Base-by-base conservation (phyloP, 2,888 invertebrate species). In the Cheilosia urbana region DNA sequence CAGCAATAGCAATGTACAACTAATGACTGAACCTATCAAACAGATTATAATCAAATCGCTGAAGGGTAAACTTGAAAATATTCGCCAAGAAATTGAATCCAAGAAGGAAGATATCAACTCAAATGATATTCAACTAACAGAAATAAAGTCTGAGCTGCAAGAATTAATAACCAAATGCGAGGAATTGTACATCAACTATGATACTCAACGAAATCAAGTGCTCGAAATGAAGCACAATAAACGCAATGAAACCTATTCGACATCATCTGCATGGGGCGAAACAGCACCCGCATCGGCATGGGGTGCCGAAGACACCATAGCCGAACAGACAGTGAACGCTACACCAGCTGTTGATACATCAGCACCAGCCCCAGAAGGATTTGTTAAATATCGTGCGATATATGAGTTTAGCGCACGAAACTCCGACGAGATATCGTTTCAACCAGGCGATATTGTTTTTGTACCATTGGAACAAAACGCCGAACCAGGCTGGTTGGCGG, bases 401-500 rank as follows among this genome's bases (percentile, higher is more conserved):
- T 99, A 97, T 91, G 98, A 98, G 91, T 99, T 99, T 93, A 95
- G 95, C 11, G 98, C 98, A 0, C 94, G 99, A 66, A 98, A 98
- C 88, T 94, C 94, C 0, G 99, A 99, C 92, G 99, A 99, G 91
- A 95, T 99, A 40, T 96, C 97, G 21, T 95, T 99, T 89, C 96
- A 96, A 91, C 97, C 98, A 0, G 99, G 99, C 0, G 99, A 99
- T 91, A 94, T 97, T 90, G 97, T 99, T 80, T 87, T 94, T 94
- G 95, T 94, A 83, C 95, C 96, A 3, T 78, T 91, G 49, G 94
- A 96, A 73, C 97, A 97, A 89, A 96, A 96, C 88, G 96, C 98
- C 0, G 99, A 99, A 90, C 98, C 98, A 0, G 99, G 99, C n/a
- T 99, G 99, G 98, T 93, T 97, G 89, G 97, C 98, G 88, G 99